A percentile compares a stretch with the other conserved stretches of the same genome.
Evolutionary conservation across 2,113 vertebrate species (phyloP).

Genomic region (Myotis brandtii): DNA sequence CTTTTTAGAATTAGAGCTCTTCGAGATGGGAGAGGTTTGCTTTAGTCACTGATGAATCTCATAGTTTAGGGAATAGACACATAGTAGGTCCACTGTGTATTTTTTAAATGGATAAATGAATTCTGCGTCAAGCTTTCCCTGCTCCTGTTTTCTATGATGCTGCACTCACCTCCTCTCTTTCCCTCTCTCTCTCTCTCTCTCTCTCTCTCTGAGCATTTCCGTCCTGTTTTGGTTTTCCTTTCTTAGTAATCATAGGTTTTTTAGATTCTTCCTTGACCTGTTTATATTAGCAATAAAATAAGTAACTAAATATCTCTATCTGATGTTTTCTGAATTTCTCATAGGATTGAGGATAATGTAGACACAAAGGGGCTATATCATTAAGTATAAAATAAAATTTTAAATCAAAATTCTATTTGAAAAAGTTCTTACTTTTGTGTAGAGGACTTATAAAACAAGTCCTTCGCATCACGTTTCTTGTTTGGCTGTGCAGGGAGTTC

Average conservation of each 20-base stretch:
- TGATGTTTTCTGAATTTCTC: neutral
- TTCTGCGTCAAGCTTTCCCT: neutral
- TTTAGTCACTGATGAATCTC: neutral
- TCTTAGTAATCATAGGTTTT: neutral
- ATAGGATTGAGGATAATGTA: neutral
- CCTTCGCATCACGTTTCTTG: slow-evolving; percentile 71
- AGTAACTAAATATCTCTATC: neutral
- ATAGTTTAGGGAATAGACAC: neutral
- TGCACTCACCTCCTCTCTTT: too few relatives aligned
- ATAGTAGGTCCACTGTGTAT: fast-evolving
- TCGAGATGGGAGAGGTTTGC: too few relatives aligned
- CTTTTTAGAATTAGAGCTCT: neutral
- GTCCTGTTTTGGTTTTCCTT: neutral
- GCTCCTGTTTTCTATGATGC: neutral
- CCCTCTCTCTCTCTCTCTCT: too few relatives aligned
- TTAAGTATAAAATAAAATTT: neutral
- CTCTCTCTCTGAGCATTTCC: neutral
- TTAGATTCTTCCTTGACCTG: neutral
- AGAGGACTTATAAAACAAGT: slow-evolving; percentile 84
- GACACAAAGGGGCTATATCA: neutral
- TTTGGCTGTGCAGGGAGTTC: neutral
- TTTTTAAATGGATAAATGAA: neutral
- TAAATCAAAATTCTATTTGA: neutral
- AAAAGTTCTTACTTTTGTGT: slow-evolving; percentile 86
- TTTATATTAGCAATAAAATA: neutral